A percentile compares a stretch with the other conserved stretches of the same genome.
These are phyloP conservation scores for Boulengeromyrus knoepffleri DNA, from an alignment of 2,113 vertebrate species.

Conservation along the genomic window DNA sequence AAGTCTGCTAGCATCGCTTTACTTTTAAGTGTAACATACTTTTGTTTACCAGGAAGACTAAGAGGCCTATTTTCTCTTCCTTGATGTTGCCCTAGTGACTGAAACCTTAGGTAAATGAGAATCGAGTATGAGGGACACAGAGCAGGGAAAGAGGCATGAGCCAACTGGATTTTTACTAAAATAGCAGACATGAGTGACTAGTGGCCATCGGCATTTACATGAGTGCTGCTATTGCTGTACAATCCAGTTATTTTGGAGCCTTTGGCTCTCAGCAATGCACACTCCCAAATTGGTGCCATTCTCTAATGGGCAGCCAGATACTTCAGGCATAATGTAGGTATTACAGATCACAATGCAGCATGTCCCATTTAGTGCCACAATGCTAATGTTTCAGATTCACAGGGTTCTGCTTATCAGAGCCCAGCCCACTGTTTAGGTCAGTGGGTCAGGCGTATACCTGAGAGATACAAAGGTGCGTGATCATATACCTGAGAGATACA, in stretches of 20 bases:
- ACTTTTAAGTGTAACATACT: not conserved
- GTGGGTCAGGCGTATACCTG: not conserved
- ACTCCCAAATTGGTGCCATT: not conserved
- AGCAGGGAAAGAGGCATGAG: not conserved
- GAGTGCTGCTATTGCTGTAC: not conserved
- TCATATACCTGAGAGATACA: too few relatives aligned
- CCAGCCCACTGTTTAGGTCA: not conserved
- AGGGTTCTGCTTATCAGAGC: not conserved
- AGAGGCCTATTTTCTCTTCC: not conserved
- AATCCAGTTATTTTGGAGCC: not conserved
- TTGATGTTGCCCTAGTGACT: not conserved
- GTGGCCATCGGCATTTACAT: not conserved
- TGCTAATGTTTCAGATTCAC: not conserved
- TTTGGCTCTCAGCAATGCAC: not conserved
- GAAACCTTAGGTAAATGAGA: not conserved
- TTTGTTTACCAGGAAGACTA: not conserved
- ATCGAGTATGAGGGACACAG: not conserved
- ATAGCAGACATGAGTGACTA: not conserved
- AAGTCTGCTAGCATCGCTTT: not conserved
- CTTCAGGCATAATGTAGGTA: not conserved
- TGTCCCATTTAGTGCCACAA: not conserved
- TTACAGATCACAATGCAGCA: not conserved
- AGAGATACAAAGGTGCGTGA: too few relatives aligned
- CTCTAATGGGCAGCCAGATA: slow-evolving; percentile 1
- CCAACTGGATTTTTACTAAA: not conserved